A percentile compares a stretch with the other conserved stretches of the same genome.
These are phyloP conservation scores for Caenorhabditis briggsae DNA, from an alignment of 1,140 invertebrate species.

Conservation along the genomic window DNA sequence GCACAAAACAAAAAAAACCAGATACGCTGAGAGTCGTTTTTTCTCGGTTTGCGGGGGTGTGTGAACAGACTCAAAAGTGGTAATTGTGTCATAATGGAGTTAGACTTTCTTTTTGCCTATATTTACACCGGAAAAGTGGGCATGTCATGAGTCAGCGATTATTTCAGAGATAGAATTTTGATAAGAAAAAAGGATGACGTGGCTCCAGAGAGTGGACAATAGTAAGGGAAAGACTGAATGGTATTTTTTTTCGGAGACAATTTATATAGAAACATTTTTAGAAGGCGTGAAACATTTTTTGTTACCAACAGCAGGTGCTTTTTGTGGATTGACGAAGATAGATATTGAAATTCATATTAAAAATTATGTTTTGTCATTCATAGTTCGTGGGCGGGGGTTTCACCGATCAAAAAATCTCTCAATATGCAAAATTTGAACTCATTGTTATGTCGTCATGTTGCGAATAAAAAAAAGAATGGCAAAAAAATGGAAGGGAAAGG, in stretches of 20 bases:
- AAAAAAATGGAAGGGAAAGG: neutral
- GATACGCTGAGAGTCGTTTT: conserved; percentile 11
- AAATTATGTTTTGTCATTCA: too few species aligned
- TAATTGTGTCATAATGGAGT: conserved; percentile 17
- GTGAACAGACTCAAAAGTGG: conserved; percentile 36
- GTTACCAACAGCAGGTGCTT: neutral
- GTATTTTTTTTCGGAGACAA: neutral
- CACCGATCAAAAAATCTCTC: neutral
- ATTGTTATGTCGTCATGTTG: neutral
- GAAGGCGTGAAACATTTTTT: neutral
- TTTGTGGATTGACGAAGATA: neutral
- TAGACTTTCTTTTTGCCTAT: neutral
- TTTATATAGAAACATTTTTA: neutral
- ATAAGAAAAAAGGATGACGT: conserved; percentile 40
- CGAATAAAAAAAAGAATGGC: neutral
- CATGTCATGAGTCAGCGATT: neutral
- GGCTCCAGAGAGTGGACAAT: conserved; percentile 1
- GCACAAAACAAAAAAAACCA: conserved; percentile 14
- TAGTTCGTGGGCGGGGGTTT: too few species aligned
- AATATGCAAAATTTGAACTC: neutral
- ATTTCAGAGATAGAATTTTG: conserved; percentile 25
- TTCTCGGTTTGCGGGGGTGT: conserved; percentile 18
- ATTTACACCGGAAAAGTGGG: conserved; percentile 43
- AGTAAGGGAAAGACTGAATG: neutral
- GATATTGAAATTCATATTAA: too few species aligned